Base-by-base conservation (phyloP, 2,888 invertebrate genomes). In the Hirtodrosophila duncani region DNA sequence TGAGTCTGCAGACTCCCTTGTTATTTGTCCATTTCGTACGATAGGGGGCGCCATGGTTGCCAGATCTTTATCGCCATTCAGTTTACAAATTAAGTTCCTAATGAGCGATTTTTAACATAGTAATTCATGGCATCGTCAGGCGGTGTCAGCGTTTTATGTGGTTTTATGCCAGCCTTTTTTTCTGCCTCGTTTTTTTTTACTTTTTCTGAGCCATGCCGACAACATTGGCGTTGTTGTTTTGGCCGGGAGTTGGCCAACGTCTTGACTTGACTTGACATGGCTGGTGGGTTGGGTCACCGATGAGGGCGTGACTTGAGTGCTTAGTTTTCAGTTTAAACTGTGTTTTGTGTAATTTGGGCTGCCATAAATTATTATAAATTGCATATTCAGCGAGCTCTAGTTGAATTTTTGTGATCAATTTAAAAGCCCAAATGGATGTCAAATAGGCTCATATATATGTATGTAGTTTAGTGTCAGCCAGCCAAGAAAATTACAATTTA, bases 81-180 rank as follows among this genome's bases (percentile, higher is more conserved):
- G 75, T 79, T 77, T 79, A 79, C 75, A 75, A 77, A 79, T 77
- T 79, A 70, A 57, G 77, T 70, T 67, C 80, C 72, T 77, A 77
- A 77, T 77, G 75, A 77, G 72, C 72, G 77, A 77, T 59, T 77
- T 79, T 79, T 66, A 70, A 72, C 70, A 78, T 75, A 71, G 72
- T 71, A 58, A 56, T 71, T 67, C 66, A 58, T 67, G 70, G 60
- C 65, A 63, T 55, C 30, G 26, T 10, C 18, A 13, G 50, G 43
- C 57, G 49, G 42, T 18, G 43, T 29, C 51, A 42, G 58, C 70
- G 60, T 71, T 71, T 72, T 46, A 72, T 71, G 77, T 71, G 71
- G 77, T 72, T 71, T 59, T 55, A 53, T 53, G 55, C 37, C 49
- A 53, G 55, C 18, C 45, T 57, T 46, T 17, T 43, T 24, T 43